Percentiles rank a stretch among this genome's conserved stretches.
Conservation (phyloP, 2,888 invertebrate genomes). For the Nomada fabriciana region DNA sequence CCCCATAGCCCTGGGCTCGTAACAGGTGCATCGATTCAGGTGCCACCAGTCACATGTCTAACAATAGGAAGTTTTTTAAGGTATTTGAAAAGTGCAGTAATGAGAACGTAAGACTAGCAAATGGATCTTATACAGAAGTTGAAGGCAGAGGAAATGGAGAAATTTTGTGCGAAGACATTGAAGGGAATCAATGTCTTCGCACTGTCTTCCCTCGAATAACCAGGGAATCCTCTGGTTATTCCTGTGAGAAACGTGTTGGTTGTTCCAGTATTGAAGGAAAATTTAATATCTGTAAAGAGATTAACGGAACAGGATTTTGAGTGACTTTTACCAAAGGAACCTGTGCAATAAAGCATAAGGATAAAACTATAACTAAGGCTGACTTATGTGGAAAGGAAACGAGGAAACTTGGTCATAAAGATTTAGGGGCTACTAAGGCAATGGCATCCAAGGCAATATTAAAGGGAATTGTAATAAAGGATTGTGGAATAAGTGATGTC, state of each 20-base stretch:
- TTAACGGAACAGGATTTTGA: constrained; percentile 45
- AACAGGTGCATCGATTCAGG: constrained; percentile 43
- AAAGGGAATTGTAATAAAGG: constrained; percentile 57
- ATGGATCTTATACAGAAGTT: constrained; percentile 48
- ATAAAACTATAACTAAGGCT: constrained; percentile 5
- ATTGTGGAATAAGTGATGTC: constrained; percentile 56
- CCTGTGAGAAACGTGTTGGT: constrained; percentile 57
- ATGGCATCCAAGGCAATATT: constrained; percentile 53
- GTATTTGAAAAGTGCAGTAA: background rate
- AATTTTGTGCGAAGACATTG: constrained; percentile 5
- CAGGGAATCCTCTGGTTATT: constrained; percentile 26
- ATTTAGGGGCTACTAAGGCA: constrained; percentile 33
- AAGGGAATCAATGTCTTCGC: too few relatives aligned
- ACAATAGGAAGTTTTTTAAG: constrained; percentile 51
- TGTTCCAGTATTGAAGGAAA: constrained; percentile 57
- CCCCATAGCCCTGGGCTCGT: too few relatives aligned
- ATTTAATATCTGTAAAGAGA: constrained; percentile 60
- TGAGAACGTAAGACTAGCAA: constrained; percentile 44
- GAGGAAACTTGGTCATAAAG: constrained; percentile 51
- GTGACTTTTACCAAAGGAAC: constrained; percentile 37
- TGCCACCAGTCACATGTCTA: constrained; percentile 65
- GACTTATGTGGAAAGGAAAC: constrained; percentile 20
- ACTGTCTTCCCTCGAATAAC: too few relatives aligned
- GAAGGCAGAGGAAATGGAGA: constrained; percentile 54
- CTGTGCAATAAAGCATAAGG: constrained; percentile 44